Percentiles rank a stretch among this genome's conserved stretches.
These are phyloP conservation scores for Poeciliopsis turrubarensis DNA, from an alignment of 2,113 vertebrate species.

Conservation along the genomic window DNA sequence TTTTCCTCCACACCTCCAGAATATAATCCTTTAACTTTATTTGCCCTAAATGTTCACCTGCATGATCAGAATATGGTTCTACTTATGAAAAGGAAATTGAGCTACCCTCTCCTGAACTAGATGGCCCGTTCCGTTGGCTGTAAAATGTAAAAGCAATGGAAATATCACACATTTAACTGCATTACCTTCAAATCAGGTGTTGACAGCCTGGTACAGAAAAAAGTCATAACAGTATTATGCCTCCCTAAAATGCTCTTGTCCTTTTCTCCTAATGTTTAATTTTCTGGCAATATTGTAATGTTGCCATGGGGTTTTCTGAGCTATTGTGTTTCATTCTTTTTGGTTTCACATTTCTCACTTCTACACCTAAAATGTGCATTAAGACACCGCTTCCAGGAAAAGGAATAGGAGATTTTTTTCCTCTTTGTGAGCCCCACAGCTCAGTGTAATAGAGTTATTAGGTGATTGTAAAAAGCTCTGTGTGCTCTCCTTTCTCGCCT, in stretches of 20 bases:
- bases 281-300: slow-evolving; percentile 81
- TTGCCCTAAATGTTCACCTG: slow-evolving; percentile 22
- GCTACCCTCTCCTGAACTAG: slow-evolving; percentile 37
- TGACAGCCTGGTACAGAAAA: slow-evolving; percentile 64
- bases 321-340: slow-evolving; percentile 78
- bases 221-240: slow-evolving; percentile 72
- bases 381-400: slow-evolving; percentile 82
- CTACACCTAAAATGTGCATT: slow-evolving; percentile 84
- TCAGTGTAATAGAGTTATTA: slow-evolving; percentile 84
- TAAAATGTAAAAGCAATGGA: slow-evolving; percentile 66
- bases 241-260: slow-evolving; percentile 75
- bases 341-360: slow-evolving; percentile 83
- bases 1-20: slow-evolving; percentile 11
- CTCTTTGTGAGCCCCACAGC: slow-evolving; percentile 75
- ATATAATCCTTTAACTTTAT: slow-evolving; percentile 14
- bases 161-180: slow-evolving; percentile 78
- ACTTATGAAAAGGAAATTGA: slow-evolving; percentile 59
- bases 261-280: slow-evolving; percentile 82
- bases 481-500: slow-evolving; percentile 74
- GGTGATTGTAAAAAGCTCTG: slow-evolving; percentile 83
- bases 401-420: slow-evolving; percentile 62
- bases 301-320: slow-evolving; percentile 74
- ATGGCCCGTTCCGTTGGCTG: slow-evolving; percentile 36
- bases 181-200: slow-evolving; percentile 81
- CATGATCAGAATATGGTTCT: slow-evolving; percentile 56